Evolutionary conservation across 2,888 invertebrate genomes (phyloP).

Genomic region (Alcis repandata): DNA sequence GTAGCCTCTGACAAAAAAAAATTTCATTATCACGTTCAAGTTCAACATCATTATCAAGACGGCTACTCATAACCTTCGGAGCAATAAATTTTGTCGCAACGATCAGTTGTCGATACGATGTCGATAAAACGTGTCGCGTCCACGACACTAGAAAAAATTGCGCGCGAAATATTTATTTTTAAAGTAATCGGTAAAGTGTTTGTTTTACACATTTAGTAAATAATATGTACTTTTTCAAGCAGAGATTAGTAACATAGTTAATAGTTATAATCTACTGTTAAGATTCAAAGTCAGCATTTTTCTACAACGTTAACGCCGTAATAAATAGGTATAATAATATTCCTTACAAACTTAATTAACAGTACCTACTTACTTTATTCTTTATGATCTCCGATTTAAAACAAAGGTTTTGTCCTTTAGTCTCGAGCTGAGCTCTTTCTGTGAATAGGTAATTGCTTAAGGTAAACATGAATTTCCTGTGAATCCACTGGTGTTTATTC

Average conservation of each 20-base stretch:
- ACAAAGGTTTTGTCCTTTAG: not conserved
- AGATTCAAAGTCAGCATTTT: no score
- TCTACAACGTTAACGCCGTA: no score
- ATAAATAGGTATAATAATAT: no score
- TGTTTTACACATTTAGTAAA: no score
- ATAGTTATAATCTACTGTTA: no score
- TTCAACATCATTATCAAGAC: slow-evolving; percentile 28
- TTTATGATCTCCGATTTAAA: no score
- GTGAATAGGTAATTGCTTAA: not conserved
- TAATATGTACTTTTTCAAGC: no score
- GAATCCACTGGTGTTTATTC: not conserved
- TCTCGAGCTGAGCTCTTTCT: not conserved
- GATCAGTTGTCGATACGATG: slow-evolving; percentile 48
- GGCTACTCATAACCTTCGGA: slow-evolving; percentile 38
- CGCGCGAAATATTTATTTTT: slow-evolving; percentile 3
- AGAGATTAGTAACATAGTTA: no score
- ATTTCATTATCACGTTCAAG: slow-evolving; percentile 37
- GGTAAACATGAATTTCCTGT: not conserved
- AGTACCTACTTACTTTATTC: no score
- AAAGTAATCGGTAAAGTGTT: no score
- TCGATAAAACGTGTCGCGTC: slow-evolving; percentile 50
- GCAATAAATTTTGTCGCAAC: slow-evolving; percentile 20
- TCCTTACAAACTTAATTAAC: no score
- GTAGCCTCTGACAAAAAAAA: slow-evolving; percentile 14
- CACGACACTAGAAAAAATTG: slow-evolving; percentile 39